These are phyloP conservation scores for Bagarius yarrelli DNA, from an alignment of 2,113 vertebrate genomes.

Conservation along the genomic window DNA sequence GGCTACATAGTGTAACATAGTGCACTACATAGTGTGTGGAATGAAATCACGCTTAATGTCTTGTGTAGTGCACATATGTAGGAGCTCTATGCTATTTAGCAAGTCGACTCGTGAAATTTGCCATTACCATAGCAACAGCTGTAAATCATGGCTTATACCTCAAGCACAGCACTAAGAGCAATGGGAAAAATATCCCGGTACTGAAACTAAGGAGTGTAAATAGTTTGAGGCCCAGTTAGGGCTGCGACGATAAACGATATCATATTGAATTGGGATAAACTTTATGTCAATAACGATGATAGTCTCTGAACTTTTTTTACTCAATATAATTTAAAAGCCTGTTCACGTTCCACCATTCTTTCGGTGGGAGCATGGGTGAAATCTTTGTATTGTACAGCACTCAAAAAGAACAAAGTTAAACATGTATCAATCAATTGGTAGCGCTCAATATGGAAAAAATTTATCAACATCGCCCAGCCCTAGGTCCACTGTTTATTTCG, in stretches of 20 bases:
- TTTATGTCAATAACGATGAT: no score
- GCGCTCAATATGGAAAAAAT: no score
- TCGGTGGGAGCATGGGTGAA: no score
- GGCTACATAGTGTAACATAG: neutral
- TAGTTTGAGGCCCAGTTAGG: neutral
- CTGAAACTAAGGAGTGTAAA: neutral
- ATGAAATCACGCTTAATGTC: neutral
- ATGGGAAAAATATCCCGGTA: neutral
- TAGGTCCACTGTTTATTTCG: no score
- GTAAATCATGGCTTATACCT: neutral
- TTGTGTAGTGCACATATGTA: neutral
- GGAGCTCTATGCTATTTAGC: neutral
- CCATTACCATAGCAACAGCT: conserved; percentile 15
- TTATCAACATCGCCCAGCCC: no score
- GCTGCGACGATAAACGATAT: neutral
- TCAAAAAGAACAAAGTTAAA: no score
- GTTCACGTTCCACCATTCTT: no score
- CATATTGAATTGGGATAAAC: neutral
- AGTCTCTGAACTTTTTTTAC: no score
- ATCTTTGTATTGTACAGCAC: no score
- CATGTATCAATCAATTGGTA: no score
- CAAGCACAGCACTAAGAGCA: neutral
- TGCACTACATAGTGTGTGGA: neutral
- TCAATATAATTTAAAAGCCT: no score
- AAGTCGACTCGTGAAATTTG: neutral